These are phyloP conservation scores for Hippopotamyrus pictus DNA, from an alignment of 2,797 vertebrate genomes.

Conservation along the genomic window DNA sequence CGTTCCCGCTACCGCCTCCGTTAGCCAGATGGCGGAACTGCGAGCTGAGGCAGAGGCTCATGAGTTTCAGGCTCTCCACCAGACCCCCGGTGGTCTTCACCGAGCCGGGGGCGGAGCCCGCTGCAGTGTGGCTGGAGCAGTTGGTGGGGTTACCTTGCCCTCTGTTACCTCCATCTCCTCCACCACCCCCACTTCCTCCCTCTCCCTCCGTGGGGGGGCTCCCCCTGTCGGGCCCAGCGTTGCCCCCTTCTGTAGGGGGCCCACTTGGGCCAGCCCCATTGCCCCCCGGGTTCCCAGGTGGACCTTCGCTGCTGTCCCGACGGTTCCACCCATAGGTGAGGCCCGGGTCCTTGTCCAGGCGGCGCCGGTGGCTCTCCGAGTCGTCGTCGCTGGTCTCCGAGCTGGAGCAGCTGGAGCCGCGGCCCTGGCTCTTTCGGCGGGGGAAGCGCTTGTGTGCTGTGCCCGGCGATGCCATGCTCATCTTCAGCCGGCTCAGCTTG, in stretches of 20 bases:
- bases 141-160: conserved; percentile 76
- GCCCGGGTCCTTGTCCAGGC: conserved; percentile 83
- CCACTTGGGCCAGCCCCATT: conserved; percentile 70
- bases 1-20: conserved; percentile 36
- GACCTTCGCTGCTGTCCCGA: conserved; percentile 89
- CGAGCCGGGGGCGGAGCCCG: conserved; percentile 59
- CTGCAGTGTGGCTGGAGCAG: conserved; percentile 52
- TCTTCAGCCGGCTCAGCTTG: conserved; percentile 89
- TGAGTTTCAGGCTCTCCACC: conserved; percentile 86
- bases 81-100: conserved; percentile 73
- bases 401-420: conserved; percentile 93
- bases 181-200: conserved; percentile 34
- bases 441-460: conserved; percentile 86
- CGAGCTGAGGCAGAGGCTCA: conserved; percentile 89
- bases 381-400: conserved; percentile 96
- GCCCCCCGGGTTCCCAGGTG: conserved; percentile 66
- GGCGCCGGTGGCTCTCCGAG: conserved; percentile 84
- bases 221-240: conserved; percentile 71
- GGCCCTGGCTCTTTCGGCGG: conserved; percentile 87
- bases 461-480: conserved; percentile 86
- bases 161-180: conserved; percentile 54
- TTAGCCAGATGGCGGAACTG: conserved; percentile 69
- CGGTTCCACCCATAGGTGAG: conserved; percentile 84
- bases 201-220: conserved; percentile 65
- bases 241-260: conserved; percentile 69